Evolutionary conservation across 92 coral and sea anemone genomes (phyloP).

Genomic region (Zoanthus gigantus): DNA sequence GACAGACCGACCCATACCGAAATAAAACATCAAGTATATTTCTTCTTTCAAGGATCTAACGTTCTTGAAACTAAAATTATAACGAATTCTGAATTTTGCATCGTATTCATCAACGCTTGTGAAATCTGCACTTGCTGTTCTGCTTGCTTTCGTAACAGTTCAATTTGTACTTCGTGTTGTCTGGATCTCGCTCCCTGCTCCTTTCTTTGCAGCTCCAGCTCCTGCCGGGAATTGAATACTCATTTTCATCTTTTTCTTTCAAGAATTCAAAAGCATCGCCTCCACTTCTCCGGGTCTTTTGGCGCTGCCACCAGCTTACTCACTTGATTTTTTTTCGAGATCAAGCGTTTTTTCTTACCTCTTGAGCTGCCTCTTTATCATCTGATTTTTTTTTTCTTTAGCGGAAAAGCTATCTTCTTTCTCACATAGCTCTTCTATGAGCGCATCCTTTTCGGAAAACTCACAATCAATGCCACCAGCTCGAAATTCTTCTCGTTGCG

Average conservation of each 20-base stretch:
- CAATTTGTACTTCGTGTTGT: conserved; percentile 54
- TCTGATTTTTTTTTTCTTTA: conserved; percentile 48
- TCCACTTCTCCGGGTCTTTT: conserved; percentile 34
- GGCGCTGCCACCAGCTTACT: conserved; percentile 56
- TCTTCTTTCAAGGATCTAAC: conserved; percentile 12
- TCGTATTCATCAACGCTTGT: conserved; percentile 34
- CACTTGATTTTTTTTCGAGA: conserved; percentile 51
- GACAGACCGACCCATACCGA: not conserved
- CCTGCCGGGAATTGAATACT: conserved; percentile 48
- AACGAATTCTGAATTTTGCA: conserved; percentile 26
- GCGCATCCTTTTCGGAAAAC: conserved; percentile 60
- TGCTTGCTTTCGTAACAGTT: conserved; percentile 53
- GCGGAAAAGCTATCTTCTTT: conserved; percentile 54
- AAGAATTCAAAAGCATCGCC: conserved; percentile 46
- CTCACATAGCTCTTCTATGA: conserved; percentile 64
- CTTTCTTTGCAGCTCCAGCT: conserved; percentile 49
- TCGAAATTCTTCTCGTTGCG: conserved; percentile 37
- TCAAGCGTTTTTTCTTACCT: conserved; percentile 51
- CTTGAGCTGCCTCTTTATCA: conserved; percentile 60
- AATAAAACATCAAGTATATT: conserved; percentile 16
- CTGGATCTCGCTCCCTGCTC: conserved; percentile 47
- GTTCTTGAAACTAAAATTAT: conserved; percentile 1
- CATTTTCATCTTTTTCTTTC: conserved; percentile 48
- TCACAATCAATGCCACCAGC: conserved; percentile 54
- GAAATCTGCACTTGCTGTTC: conserved; percentile 56